These are phyloP conservation scores for Nephrotoma flavescens DNA, from an alignment of 2,888 invertebrate species.

Conservation along the genomic window DNA sequence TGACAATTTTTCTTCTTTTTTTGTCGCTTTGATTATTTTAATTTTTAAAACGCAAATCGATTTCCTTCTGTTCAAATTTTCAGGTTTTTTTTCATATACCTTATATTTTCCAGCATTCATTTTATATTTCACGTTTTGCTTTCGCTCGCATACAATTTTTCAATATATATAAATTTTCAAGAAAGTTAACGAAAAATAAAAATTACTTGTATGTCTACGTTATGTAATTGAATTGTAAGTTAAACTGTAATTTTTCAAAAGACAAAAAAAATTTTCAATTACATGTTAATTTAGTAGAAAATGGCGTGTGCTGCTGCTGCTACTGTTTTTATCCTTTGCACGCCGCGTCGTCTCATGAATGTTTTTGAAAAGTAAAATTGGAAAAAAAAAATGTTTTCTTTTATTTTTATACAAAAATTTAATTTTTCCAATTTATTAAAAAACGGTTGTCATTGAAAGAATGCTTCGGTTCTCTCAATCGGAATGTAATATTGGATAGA, in stretches of 20 bases:
- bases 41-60: neutral
- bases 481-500: too few relatives aligned
- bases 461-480: too few relatives aligned
- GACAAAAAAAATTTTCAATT: neutral
- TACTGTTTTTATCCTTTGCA: neutral
- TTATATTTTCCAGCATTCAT: neutral
- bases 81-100: neutral
- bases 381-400: neutral
- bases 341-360: neutral
- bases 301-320: neutral
- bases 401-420: neutral
- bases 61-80: conserved; percentile 1
- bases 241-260: neutral
- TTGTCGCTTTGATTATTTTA: neutral
- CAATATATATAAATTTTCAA: neutral
- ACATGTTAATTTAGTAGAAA: neutral
- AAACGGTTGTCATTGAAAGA: neutral
- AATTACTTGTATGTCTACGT: neutral
- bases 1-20: neutral
- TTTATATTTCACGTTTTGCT: neutral
- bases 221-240: neutral
- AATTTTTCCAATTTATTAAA: neutral
- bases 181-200: neutral
- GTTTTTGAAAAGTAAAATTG: neutral
- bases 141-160: neutral